Conservation (phyloP, 2,113 vertebrate genomes). For the Todiramphus saurophagus region DNA sequence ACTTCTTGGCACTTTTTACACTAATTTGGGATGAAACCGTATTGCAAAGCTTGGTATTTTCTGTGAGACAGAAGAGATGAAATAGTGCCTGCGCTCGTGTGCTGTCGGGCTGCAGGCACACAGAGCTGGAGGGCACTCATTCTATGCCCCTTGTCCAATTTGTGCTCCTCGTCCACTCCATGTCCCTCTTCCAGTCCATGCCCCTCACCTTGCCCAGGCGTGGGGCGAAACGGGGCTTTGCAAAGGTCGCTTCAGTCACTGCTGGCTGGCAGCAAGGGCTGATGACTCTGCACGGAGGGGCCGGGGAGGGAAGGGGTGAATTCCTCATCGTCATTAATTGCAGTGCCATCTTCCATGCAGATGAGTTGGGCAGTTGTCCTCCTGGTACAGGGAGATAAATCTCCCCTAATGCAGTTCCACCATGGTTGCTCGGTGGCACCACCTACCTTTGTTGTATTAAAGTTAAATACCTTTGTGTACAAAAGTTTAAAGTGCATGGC, state of each 20-base stretch:
- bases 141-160: not conserved
- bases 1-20: not conserved
- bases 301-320: not conserved
- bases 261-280: not conserved
- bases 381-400: not conserved
- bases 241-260: not conserved
- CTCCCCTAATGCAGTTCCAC: not conserved
- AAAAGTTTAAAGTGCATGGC: constrained; percentile 58
- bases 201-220: not conserved
- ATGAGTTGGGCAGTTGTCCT: not conserved
- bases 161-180: not conserved
- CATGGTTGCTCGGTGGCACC: constrained; percentile 17
- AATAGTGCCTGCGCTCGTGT: not conserved
- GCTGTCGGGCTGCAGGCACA: accelerated
- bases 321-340: not conserved
- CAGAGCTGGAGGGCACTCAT: not conserved
- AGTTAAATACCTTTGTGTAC: constrained; percentile 63
- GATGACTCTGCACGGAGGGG: accelerated
- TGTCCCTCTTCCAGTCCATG: not conserved
- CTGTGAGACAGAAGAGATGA: too few relatives aligned
- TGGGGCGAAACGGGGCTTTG: not conserved
- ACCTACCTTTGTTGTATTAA: constrained; percentile 53
- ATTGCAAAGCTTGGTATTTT: not conserved
- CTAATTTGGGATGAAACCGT: accelerated
- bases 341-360: not conserved